Evolutionary conservation across 2,797 vertebrate genomes (phyloP), one percentile per base, ranked within the genome.

Genomic region (Forpus xanthops): DNA sequence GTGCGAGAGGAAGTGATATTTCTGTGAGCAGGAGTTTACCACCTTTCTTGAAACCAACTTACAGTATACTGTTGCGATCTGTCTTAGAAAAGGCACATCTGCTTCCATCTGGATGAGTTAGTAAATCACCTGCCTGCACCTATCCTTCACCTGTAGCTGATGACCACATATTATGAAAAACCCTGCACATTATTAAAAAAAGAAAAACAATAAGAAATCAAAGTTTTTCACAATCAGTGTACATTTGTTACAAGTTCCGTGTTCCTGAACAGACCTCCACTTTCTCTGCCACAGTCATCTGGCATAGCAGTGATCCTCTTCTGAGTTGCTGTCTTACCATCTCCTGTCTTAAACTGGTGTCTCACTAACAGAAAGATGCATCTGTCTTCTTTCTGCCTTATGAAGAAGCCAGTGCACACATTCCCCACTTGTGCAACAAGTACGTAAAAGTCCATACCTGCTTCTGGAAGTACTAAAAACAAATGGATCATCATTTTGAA

Each of bases 151-250:
- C 73, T 90, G 41, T 15, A 91, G 31, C 52, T 91, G 71, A 50
- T 58, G 75, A 6, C n/a, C 28, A 66, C 62, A 65, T 30, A 53
- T 70, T 49, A 13, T 74, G 55, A 60, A 95, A 90, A 85, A 56
- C 41, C 41, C 60, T 28, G 30, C 2, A 1, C 60, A 77, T 55
- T 70, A 53, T 50, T 37, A 67, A 64, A 24, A 50, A 85, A 89
- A 82, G 64, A 65, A 39, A 24, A 71, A 55, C 31, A 81, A 58
- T 77, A 88, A 88, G 35, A 91, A 85, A 76, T 77, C 35, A 83
- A 45, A 75, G 44, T 37, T 5, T 17, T 84, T 82, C 78, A 58
- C 56, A 61, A 55, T 67, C 33, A 53, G 39, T 23, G 8, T 30
- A 58, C 5, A 12, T 64, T 90, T 65, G 75, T 68, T 65, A 58